Evolutionary conservation across 1,140 invertebrate genomes (phyloP).

Genomic region (Pseudoatta argentina): DNA sequence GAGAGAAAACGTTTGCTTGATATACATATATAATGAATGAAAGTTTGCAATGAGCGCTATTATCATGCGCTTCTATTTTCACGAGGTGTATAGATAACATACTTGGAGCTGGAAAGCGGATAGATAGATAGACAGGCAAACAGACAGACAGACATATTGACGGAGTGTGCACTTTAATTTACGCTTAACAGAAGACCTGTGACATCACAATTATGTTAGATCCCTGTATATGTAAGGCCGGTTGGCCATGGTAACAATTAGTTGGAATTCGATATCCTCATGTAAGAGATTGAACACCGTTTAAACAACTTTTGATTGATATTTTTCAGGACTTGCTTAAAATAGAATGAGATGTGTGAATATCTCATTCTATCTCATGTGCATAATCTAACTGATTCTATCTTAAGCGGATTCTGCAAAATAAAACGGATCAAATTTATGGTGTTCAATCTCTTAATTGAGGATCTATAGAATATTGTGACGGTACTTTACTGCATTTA

Average conservation of each 20-base stretch:
- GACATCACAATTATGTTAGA: constrained; percentile 48
- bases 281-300: too few relatives aligned
- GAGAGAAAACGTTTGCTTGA: constrained; percentile 70
- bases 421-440: too few relatives aligned
- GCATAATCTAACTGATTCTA: too few relatives aligned
- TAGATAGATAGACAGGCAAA: not conserved
- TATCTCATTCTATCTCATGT: too few relatives aligned
- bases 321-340: too few relatives aligned
- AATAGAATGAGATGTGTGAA: too few relatives aligned
- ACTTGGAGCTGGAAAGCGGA: constrained; percentile 59
- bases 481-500: not conserved
- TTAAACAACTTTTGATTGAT: too few relatives aligned
- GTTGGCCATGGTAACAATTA: not conserved
- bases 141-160: constrained; percentile 33
- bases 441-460: too few relatives aligned
- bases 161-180: constrained; percentile 48
- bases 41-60: not conserved
- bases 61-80: not conserved
- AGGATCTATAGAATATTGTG: not conserved
- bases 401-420: too few relatives aligned
- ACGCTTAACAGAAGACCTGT: constrained; percentile 32
- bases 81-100: constrained; percentile 58
- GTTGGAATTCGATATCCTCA: too few relatives aligned
- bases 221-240: constrained; percentile 4
- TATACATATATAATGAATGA: constrained; percentile 37